Evolutionary conservation across 2,888 invertebrate genomes (phyloP).

Genomic region (Drosophila hamatofila): DNA sequence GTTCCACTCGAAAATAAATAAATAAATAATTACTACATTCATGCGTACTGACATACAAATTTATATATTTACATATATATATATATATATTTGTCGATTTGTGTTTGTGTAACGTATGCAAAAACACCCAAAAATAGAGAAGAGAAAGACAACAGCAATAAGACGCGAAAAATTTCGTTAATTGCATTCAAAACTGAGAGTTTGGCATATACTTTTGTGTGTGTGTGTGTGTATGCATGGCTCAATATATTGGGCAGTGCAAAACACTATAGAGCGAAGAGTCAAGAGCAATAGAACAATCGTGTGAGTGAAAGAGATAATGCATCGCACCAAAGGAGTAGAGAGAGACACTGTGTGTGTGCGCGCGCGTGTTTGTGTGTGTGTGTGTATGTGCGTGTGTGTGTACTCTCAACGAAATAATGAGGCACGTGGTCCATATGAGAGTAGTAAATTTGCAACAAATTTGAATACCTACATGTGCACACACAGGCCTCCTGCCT

Average conservation of each 20-base stretch:
- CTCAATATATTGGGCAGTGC: slow-evolving; percentile 3
- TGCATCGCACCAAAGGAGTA: slow-evolving; percentile 52
- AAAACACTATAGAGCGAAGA: slow-evolving; percentile 2
- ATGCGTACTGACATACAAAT: background rate
- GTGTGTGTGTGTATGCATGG: background rate
- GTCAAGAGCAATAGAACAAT: background rate
- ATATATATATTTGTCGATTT: background rate
- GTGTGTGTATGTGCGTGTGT: slow-evolving; percentile 8
- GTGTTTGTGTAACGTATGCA: background rate
- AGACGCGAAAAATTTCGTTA: slow-evolving; percentile 42
- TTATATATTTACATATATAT: too few relatives aligned
- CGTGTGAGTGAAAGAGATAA: slow-evolving; percentile 27
- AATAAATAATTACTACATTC: background rate
- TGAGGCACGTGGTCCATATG: slow-evolving; percentile 74
- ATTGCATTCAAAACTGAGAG: slow-evolving; percentile 48
- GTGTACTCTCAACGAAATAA: slow-evolving; percentile 53
- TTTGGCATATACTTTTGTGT: too few relatives aligned
- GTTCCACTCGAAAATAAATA: background rate
- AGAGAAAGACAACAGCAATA: slow-evolving; percentile 8
- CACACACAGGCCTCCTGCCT: slow-evolving; percentile 5
- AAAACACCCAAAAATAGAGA: background rate
- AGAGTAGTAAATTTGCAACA: slow-evolving; percentile 50
- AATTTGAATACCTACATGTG: slow-evolving; percentile 2
- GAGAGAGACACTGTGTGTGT: slow-evolving; percentile 15
- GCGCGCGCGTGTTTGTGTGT: slow-evolving; percentile 18